Evolutionary conservation across 2,113 vertebrate species (phyloP), one percentile per base, ranked within the genome.

Genomic region (Chamaetylas fuelleborni): DNA sequence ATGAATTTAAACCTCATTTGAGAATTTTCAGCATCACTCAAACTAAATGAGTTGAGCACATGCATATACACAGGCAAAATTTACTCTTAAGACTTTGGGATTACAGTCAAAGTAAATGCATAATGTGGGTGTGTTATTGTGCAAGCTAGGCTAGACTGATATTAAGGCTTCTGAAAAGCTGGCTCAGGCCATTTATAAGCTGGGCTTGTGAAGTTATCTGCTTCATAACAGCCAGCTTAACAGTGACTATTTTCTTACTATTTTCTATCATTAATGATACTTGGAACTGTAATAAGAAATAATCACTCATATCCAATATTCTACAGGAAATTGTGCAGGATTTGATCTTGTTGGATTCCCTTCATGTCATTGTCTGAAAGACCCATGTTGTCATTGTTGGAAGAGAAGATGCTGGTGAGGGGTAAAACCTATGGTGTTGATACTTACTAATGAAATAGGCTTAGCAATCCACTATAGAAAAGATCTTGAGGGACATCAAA

Each of bases 161-260:
- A 88, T 79, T 90, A 96, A 96, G 91, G 47, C 67, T 91, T 90
- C 91, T 96, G 91, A 96, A 97, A 97, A 94, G 57, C 82, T 96
- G 77, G 29, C 90, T 97, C 86, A 96, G 81, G 51, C 60, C 80
- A 87, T 97, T 98, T 94, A 94, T 53, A 81, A 98, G 42, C 72
- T 86, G 84, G 72, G 66, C 61, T 95, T 77, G 80, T 91, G 83
- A 91, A 92, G 81, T 97, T 96, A 97, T 92, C 96, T 95, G 45
- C 90, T 95, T 97, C 97, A 80, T 93, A 98, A 92, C 88, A 96
- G 56, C 58, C 78, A 96, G 20, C 25, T 73, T 87, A 97, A 50
- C 17, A 64, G 29, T 12, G 14, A 54, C 51, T 81, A 4, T 45
- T 95, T 96, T 73, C 43, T 77, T 95, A 58, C 67, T 96, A 47